Evolutionary conservation across 2,888 invertebrate genomes (phyloP), one percentile per base, ranked within the genome.

Genomic region (Frankliniella intonsa): DNA sequence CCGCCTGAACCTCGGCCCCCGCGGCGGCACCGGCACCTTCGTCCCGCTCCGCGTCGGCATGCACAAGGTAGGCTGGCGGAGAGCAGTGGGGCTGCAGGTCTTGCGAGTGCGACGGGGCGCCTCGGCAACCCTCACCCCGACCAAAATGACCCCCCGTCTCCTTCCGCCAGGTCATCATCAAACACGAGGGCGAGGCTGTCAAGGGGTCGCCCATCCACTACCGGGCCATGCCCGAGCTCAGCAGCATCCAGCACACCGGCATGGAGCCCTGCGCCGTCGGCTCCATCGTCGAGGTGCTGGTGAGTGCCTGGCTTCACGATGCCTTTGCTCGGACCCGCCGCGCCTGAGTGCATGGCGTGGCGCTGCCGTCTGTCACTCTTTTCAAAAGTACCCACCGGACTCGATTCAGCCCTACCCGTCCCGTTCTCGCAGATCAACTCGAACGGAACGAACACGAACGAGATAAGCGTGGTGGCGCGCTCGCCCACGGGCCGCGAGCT

Each of bases 191-290:
- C 49, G 91, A 92, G 84, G 86, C 90, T 55, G 90, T 91, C 51
- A 89, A 89, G 82, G 91, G 91, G 22, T 91, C 91, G 85, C 92
- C 92, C 8, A 88, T 90, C 25, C 95, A 94, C 89, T 95, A 98
- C 87, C 91, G 96, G 85, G 97, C 96, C 0, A 90, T 96, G 86
- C 97, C 97, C 50, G 93, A 96, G 83, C 89, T 96, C 85, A 93
- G 95, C 83, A 94, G 95, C 87, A 96, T 97, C 65, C 94, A 94
- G 83, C 95, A 95, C 19, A 95, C 97, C 0, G 97, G 97, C 81
- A 96, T 98, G 93, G 96, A 97, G 82, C 98, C 97, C 5, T 98
- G 97, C 89, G 96, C 97, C 38, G 92, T 97, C 81, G 98, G 97
- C 84, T 97, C 97, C 84, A 93, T 97, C 82, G 97, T 98, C 1